A percentile compares a stretch with the other conserved stretches of the same genome.
These are phyloP conservation scores for Heliocidaris erythrogramma DNA, from an alignment of 35 echinoderm and acorn worm genomes.

Conservation along the genomic window DNA sequence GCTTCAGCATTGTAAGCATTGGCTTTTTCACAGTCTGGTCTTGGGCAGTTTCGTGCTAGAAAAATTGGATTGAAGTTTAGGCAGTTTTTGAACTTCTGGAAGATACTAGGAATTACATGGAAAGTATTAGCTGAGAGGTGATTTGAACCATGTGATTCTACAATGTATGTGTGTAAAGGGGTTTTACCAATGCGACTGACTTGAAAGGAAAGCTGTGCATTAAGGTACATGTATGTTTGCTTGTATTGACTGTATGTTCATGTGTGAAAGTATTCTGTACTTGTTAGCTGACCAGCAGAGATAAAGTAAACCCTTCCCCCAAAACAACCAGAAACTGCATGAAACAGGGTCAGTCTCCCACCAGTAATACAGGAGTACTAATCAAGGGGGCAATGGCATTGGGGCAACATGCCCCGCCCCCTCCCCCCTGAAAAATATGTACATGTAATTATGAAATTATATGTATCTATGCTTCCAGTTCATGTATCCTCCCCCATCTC, in stretches of 20 bases:
- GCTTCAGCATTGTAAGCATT: neutral
- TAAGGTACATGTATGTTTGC: neutral
- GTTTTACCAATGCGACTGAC: too few species aligned
- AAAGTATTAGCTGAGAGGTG: neutral
- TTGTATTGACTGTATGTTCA: neutral
- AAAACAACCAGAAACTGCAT: neutral
- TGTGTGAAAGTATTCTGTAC: neutral
- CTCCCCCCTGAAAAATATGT: neutral
- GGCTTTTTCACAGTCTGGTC: neutral
- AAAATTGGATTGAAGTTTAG: neutral
- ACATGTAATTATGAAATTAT: too few species aligned
- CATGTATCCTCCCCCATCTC: too few species aligned
- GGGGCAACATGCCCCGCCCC: neutral
- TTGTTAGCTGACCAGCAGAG: too few species aligned
- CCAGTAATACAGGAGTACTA: neutral
- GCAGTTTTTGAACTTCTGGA: neutral
- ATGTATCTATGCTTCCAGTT: too few species aligned
- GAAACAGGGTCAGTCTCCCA: neutral
- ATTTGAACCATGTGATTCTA: neutral
- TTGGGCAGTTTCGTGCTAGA: neutral
- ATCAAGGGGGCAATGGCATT: neutral
- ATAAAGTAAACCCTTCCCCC: neutral
- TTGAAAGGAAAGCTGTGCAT: neutral
- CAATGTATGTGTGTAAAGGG: too few species aligned
- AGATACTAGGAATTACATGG: neutral